These are phyloP conservation scores for Paralichthys olivaceus DNA, from an alignment of 2,113 vertebrate genomes.

Conservation along the genomic window DNA sequence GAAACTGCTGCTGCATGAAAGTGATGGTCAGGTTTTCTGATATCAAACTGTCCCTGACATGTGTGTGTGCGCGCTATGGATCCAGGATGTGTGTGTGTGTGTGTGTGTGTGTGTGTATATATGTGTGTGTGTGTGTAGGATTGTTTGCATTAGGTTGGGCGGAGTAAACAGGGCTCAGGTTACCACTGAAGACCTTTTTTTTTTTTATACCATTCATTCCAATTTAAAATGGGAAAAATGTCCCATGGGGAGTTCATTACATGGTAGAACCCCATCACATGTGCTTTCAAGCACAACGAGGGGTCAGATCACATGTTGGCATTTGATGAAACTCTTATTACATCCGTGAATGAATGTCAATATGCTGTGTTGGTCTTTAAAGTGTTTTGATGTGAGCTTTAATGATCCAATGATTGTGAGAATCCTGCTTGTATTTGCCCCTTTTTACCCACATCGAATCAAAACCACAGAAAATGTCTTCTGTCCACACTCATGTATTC, in stretches of 20 bases:
- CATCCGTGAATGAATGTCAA: constrained; percentile 18
- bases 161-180: constrained; percentile 70
- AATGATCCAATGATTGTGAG: constrained; percentile 30
- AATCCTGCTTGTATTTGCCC: background rate
- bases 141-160: constrained; percentile 64
- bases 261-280: constrained; percentile 52
- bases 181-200: constrained; percentile 57
- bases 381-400: constrained; percentile 26
- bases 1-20: too few species aligned
- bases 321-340: constrained; percentile 25
- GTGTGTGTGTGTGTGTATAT: constrained; percentile 9
- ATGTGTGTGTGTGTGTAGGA: constrained; percentile 31
- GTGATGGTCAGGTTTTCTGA: background rate
- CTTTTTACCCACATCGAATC: background rate
- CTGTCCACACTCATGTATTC: background rate
- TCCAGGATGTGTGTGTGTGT: constrained; percentile 25
- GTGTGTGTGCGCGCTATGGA: background rate
- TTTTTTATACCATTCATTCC: constrained; percentile 57
- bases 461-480: background rate
- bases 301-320: constrained; percentile 32
- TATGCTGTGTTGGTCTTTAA: constrained; percentile 8
- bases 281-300: constrained; percentile 28
- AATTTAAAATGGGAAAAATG: constrained; percentile 64
- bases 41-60: background rate
- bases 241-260: constrained; percentile 41